Base-by-base conservation (phyloP, 2,888 invertebrate species). In the Osedax fenrisi region DNA sequence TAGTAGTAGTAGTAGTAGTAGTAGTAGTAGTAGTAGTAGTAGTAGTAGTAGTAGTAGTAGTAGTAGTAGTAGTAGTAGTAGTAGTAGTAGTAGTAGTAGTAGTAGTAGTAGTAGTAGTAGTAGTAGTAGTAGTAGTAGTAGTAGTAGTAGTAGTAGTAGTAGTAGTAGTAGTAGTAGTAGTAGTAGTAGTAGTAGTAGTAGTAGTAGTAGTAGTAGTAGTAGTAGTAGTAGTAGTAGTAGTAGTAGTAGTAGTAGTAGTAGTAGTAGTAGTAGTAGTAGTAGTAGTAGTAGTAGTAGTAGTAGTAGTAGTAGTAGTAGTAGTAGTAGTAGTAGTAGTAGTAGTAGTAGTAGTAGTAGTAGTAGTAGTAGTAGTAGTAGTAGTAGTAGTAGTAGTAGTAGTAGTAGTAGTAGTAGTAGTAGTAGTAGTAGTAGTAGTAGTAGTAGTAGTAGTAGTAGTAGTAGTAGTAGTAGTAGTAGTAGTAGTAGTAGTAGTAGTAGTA, bases 101-200 rank as follows among this genome's bases (percentile, higher is more conserved):
- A 75, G 75, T 26, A 59, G 67, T 75, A 76, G 75, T 76, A 72
- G 75, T 64, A 71, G 67, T 71, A 76, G 71, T 56, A 75, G 62
- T 26, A 76, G 74, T 24, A 75, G 62, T 25, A 74, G 64, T 25
- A 61, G 68, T 75, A 72, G 68, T 75, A 68, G 41, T 75, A 66
- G 68, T 75, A 75, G 75, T 75, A 71, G 70, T 75, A 75, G 75
- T 75, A 72, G 56, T 76, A 76, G 72, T 75, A 70, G 76, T 72
- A 72, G 75, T 75, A 72, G 69, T 75, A 68, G 69, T 69, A 73
- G 75, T 73, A 75, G 27, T 76, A 68, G 72, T 76, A 75, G 72
- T 72, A 72, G 67, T 66, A 76, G 76, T 72, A 75, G 72, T 75
- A 76, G 76, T 72, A 75, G 72, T 76, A 72, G 72, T 67, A 59